Percentiles rank a stretch among this genome's conserved stretches.
These are phyloP conservation scores for Heliconius ethilla DNA, from an alignment of 2,888 invertebrate species.

Conservation along the genomic window DNA sequence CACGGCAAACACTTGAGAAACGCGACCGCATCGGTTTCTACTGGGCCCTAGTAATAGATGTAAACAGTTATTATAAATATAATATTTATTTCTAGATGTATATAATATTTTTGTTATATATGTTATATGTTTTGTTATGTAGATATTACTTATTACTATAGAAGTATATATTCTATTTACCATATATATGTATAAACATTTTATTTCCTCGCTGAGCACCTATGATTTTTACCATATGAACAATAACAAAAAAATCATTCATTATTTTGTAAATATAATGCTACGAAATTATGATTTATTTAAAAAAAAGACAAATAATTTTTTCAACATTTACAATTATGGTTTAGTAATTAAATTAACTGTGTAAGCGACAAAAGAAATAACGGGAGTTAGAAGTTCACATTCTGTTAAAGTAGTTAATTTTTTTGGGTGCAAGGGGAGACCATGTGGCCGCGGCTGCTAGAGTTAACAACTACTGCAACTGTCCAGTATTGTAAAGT, in stretches of 20 bases:
- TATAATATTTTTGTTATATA: too few relatives aligned
- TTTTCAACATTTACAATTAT: background rate
- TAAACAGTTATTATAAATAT: background rate
- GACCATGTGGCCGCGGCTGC: constrained; percentile 65
- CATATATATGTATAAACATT: too few relatives aligned
- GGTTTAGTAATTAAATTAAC: constrained; percentile 41
- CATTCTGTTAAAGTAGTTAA: constrained; percentile 75
- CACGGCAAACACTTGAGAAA: constrained; percentile 33
- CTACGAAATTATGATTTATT: background rate
- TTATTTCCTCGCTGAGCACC: too few relatives aligned
- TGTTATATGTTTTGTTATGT: too few relatives aligned
- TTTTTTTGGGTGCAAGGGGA: constrained; percentile 72
- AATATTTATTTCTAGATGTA: background rate
- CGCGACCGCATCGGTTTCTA: background rate
- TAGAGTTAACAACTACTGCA: constrained; percentile 37
- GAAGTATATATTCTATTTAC: too few relatives aligned
- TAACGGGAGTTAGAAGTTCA: constrained; percentile 59
- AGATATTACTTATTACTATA: too few relatives aligned
- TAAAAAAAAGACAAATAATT: too few relatives aligned
- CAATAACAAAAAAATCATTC: too few relatives aligned
- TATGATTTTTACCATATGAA: too few relatives aligned
- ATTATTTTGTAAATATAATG: too few relatives aligned
- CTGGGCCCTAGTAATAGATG: background rate
- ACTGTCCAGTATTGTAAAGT: constrained; percentile 43
- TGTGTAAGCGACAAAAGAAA: constrained; percentile 47